Conservation (phyloP, 2,113 vertebrate genomes). For the Vireo altiloquus region DNA sequence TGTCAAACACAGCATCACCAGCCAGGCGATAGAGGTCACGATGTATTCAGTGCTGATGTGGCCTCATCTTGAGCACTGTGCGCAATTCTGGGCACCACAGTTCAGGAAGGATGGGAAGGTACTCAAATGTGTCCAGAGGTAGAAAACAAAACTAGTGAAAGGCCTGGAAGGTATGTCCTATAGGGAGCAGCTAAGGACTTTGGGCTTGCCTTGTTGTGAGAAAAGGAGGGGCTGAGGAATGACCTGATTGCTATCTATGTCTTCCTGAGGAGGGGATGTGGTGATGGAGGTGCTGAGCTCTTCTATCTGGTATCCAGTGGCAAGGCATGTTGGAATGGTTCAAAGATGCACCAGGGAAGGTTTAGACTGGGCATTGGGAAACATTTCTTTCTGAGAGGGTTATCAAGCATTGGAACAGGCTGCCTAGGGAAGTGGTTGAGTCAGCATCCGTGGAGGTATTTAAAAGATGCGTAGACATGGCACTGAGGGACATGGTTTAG, state of each 20-base stretch:
- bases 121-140: not conserved
- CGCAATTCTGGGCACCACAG: not conserved
- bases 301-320: not conserved
- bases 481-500: not conserved
- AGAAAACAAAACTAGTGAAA: not conserved
- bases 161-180: not conserved
- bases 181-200: not conserved
- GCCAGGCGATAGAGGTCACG: fast-evolving
- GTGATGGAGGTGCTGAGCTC: not conserved
- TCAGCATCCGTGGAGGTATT: not conserved
- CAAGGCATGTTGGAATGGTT: not conserved
- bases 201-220: not conserved
- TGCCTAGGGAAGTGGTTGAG: not conserved
- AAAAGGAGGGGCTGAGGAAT: not conserved
- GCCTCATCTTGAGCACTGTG: not conserved
- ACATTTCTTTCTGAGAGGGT: not conserved
- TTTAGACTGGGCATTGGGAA: not conserved
- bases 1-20: not conserved
- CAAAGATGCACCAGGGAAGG: not conserved
- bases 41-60: not conserved
- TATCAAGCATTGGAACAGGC: not conserved
- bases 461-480: not conserved
- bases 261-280: not conserved
- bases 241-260: not conserved
- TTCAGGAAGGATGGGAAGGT: not conserved